These are phyloP conservation scores for Syngnathoides biaculeatus DNA, from an alignment of 2,113 vertebrate genomes.

Conservation along the genomic window DNA sequence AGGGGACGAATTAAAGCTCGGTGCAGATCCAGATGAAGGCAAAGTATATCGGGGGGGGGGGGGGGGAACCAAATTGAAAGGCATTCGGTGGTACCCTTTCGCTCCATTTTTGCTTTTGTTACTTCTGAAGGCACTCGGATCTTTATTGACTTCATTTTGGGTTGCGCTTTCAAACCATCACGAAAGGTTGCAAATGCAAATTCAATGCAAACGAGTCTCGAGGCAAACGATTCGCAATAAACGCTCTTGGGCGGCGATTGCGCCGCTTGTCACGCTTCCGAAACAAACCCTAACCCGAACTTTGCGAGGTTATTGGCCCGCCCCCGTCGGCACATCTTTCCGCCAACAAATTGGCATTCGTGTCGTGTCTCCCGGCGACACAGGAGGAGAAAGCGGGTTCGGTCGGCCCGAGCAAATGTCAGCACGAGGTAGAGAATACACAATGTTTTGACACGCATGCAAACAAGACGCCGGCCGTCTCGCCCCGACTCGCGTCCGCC, in stretches of 20 bases:
- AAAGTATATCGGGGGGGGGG: too few species aligned
- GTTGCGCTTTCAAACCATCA: constrained; percentile 4
- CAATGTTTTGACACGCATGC: constrained; percentile 32
- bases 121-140: background rate
- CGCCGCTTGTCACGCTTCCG: constrained; percentile 1
- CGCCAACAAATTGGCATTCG: background rate
- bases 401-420: constrained; percentile 45
- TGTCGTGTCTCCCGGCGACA: constrained; percentile 10
- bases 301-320: too few species aligned
- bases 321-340: background rate
- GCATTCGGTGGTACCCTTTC: too few species aligned
- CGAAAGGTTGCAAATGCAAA: constrained; percentile 25
- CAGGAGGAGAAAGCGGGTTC: constrained; percentile 4
- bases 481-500: constrained; percentile 14
- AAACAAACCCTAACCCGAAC: too few species aligned
- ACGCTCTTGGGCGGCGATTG: background rate
- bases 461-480: constrained; percentile 14
- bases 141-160: constrained; percentile 1
- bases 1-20: too few species aligned
- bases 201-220: constrained; percentile 17
- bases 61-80: too few species aligned
- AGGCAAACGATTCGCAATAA: constrained; percentile 2
- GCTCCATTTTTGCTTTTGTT: background rate
- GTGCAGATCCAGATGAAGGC: too few species aligned
- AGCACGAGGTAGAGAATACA: constrained; percentile 40